Conservation (phyloP, 1,140 invertebrate species). For the Matsumurasca onukii region DNA sequence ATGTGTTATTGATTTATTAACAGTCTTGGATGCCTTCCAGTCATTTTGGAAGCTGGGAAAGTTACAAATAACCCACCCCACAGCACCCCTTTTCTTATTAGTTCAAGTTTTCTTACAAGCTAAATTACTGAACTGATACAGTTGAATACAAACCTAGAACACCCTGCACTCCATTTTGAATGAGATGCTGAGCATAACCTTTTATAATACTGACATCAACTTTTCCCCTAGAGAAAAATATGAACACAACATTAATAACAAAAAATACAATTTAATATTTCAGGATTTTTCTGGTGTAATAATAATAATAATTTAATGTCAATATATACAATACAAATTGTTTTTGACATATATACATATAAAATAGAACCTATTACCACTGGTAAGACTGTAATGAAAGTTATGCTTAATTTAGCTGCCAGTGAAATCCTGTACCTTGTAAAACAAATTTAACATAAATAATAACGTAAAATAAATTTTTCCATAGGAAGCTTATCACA, state of each 20-base stretch:
- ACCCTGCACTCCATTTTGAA: constrained; percentile 57
- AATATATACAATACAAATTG: too few relatives aligned
- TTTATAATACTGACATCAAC: constrained; percentile 59
- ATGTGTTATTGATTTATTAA: too few relatives aligned
- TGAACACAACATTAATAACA: too few relatives aligned
- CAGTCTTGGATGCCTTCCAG: too few relatives aligned
- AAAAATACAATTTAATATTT: constrained; percentile 5
- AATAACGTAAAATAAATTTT: background rate
- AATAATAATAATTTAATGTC: too few relatives aligned
- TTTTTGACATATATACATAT: too few relatives aligned
- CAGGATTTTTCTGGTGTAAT: background rate
- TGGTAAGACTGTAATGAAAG: too few relatives aligned
- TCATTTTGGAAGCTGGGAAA: too few relatives aligned
- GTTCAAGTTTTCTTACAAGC: background rate
- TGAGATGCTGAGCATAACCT: constrained; percentile 61
- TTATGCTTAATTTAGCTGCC: too few relatives aligned
- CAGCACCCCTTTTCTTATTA: background rate
- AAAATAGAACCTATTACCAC: too few relatives aligned
- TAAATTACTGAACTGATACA: background rate
- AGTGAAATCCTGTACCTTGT: too few relatives aligned
- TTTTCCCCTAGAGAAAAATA: constrained; percentile 46
- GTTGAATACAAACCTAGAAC: constrained; percentile 59
- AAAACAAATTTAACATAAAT: background rate
- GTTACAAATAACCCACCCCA: too few relatives aligned
- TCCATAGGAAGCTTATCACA: background rate